These are phyloP conservation scores for Rhyacophila brunnea DNA, from an alignment of 1,140 invertebrate species.

Conservation along the genomic window DNA sequence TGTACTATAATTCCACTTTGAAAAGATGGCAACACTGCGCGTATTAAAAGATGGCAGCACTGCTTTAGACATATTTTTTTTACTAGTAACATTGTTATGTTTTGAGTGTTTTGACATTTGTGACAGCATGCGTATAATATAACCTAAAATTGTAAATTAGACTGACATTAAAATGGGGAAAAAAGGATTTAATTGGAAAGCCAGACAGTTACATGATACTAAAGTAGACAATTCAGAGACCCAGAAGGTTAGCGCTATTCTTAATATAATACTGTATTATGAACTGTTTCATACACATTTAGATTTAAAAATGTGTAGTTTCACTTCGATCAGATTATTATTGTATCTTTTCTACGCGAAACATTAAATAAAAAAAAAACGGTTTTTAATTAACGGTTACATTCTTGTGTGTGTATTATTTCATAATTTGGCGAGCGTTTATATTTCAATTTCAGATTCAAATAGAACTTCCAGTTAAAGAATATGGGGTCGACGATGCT, in stretches of 20 bases:
- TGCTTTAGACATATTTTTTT: too few species aligned
- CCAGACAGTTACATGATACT: constrained; percentile 65
- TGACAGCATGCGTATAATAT: constrained; percentile 15
- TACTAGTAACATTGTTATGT: too few species aligned
- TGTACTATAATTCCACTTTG: too few species aligned
- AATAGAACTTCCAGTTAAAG: constrained; percentile 60
- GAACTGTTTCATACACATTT: background rate
- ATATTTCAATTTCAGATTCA: constrained; percentile 59
- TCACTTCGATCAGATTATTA: background rate
- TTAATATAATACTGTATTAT: background rate
- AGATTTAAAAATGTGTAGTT: background rate
- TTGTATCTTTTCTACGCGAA: too few species aligned
- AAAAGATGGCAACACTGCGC: too few species aligned
- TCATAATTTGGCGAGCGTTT: constrained; percentile 19
- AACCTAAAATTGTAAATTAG: constrained; percentile 19
- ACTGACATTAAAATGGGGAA: constrained; percentile 54
- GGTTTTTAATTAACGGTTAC: too few species aligned
- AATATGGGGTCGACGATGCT: constrained; percentile 63
- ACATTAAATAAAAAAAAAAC: too few species aligned
- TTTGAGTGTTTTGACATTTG: too few species aligned
- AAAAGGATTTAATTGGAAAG: constrained; percentile 75
- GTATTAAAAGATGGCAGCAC: too few species aligned
- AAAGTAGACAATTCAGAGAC: constrained; percentile 67
- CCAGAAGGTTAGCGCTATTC: constrained; percentile 60
- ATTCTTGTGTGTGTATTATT: too few species aligned